Base-by-base conservation (phyloP, 2,888 invertebrate species). In the Eulithis prunata region DNA sequence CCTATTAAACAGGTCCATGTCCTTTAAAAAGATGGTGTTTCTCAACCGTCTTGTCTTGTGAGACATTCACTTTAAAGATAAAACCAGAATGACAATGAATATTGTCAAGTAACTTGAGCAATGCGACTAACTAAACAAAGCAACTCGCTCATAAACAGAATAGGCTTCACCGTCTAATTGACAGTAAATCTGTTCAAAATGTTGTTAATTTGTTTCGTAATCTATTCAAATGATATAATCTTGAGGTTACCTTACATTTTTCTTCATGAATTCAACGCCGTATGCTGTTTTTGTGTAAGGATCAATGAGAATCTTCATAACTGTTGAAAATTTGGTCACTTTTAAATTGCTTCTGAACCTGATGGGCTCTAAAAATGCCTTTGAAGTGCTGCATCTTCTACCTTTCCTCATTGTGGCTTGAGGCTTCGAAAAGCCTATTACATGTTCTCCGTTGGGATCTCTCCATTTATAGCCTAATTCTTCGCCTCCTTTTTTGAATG, bases 361-460 rank as follows among this genome's bases (percentile, higher is more conserved):
- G 2, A 96, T 93, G 0, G 97, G 96, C 71, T 94, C 94, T 13
- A 97, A 88, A 82, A 96, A 97, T 0, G 97, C 97, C 84, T 97
- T 97, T 2, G 95, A 94, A 0, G 96, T 95, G 80, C 97, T 97
- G 74, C 97, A 97, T 67, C 97, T 92, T 59, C 95, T 93, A 0
- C 97, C 97, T 61, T 94, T 92, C 57, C 95, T 89, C 82, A 96
- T 93, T 32, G 95, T 96, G 0, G 96, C 96, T 81, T 96, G 96
- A 0, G 95, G 95, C 60, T 94, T 94, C 0, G 95, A 95, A 78
- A 97, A 96, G 0, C 97, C 96, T 45, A 95, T 84, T 3, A 94
- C 77, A 3, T 92, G 80, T 73, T 94, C 94, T 4, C 95, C 95
- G 82, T 96, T 97, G 0, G 96, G 95, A 83, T 97, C 97, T 57